Conservation (phyloP, 2,888 invertebrate genomes). For the Calameuta pallipes region DNA sequence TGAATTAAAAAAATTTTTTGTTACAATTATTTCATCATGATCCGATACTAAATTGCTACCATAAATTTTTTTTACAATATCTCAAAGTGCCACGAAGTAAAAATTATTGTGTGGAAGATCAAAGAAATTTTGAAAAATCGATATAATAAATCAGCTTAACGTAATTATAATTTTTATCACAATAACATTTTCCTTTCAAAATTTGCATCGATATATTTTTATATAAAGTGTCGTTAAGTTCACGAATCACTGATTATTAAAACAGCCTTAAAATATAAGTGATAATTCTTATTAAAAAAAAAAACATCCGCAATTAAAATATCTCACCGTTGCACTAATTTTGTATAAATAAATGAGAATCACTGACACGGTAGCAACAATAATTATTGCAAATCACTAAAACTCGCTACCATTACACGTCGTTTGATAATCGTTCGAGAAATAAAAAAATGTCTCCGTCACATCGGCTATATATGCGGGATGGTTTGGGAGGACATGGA, state of each 20-base stretch:
- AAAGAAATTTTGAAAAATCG: neutral
- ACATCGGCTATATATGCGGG: slow-evolving; percentile 45
- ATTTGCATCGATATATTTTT: neutral
- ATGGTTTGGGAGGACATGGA: slow-evolving; percentile 12
- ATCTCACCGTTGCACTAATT: slow-evolving; percentile 1
- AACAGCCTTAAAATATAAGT: neutral
- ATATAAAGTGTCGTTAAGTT: neutral
- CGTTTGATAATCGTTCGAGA: slow-evolving; percentile 30
- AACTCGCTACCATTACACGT: slow-evolving; percentile 7
- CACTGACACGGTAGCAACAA: slow-evolving; percentile 9
- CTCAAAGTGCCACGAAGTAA: neutral
- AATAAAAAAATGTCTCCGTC: slow-evolving; percentile 42
- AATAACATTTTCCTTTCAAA: neutral
- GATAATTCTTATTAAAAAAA: neutral
- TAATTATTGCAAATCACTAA: neutral
- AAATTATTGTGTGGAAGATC: neutral
- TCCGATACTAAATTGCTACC: neutral
- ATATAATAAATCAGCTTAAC: neutral
- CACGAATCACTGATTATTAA: neutral
- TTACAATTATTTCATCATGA: neutral
- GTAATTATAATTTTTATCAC: neutral
- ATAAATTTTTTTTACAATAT: neutral
- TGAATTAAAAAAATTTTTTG: neutral
- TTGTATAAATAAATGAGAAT: neutral
- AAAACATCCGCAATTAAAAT: neutral